Evolutionary conservation across 2,888 invertebrate genomes (phyloP).

Genomic region (Helobdella robusta): DNA sequence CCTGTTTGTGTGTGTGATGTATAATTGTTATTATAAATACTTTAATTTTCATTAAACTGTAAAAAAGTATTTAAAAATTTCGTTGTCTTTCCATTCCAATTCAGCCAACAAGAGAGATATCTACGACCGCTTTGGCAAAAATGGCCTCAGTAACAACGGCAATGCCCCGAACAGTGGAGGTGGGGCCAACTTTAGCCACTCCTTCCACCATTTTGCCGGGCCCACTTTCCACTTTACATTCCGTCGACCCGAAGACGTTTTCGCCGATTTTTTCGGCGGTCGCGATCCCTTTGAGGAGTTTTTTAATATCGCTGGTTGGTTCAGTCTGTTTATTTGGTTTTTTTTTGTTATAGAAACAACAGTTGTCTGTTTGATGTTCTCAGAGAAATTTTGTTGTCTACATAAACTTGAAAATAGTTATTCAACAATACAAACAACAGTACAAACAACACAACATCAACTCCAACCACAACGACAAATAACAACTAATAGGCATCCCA

Average conservation of each 20-base stretch:
- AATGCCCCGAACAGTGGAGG: no score
- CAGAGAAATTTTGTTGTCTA: no score
- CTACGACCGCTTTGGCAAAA: slow-evolving; percentile 90
- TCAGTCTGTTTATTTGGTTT: no score
- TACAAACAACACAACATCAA: no score
- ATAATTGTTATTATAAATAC: not conserved
- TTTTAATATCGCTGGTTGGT: slow-evolving; percentile 25
- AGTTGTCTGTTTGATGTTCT: no score
- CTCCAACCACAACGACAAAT: no score
- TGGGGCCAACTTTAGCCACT: not conserved
- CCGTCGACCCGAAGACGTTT: slow-evolving; percentile 95
- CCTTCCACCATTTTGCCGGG: slow-evolving; percentile 7
- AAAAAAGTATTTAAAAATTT: not conserved
- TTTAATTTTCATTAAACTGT: not conserved
- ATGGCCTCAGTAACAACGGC: slow-evolving; percentile 66
- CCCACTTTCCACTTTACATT: slow-evolving; percentile 59
- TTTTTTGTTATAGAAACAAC: not conserved
- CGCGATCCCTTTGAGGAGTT: slow-evolving; percentile 69
- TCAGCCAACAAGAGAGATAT: slow-evolving; percentile 82
- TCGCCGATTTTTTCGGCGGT: slow-evolving; percentile 90
- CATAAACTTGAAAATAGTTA: no score
- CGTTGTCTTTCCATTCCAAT: slow-evolving; percentile 39
- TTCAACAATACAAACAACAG: no score
- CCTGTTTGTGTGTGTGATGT: not conserved
- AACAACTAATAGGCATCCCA: no score